Percentiles rank a stretch among this genome's conserved stretches.
phyloP scores from a whole-genome alignment of 2,888 invertebrate species.

The Plebejus argus region DNA sequence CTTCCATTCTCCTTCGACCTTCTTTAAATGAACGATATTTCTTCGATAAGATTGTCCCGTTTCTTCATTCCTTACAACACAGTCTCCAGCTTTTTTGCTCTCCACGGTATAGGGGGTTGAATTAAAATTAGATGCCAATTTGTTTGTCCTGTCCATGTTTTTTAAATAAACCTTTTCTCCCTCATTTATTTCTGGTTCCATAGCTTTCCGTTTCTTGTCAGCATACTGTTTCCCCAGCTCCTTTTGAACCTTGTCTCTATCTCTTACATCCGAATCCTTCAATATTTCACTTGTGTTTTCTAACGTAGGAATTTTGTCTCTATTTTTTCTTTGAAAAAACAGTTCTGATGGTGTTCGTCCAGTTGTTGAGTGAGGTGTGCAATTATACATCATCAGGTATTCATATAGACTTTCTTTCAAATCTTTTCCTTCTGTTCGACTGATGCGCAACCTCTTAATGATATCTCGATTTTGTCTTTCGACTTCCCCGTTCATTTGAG shows the following conservation, averaged over 20 bases:
- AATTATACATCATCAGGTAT: conserved; percentile 38
- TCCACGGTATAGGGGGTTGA: conserved; percentile 30
- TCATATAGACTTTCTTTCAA: conserved; percentile 31
- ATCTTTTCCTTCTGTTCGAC: conserved; percentile 38
- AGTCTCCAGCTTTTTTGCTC: conserved; percentile 22
- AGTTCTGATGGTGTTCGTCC: no score
- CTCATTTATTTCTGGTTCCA: neutral
- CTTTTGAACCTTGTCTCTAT: conserved; percentile 39
- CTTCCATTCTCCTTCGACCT: conserved; percentile 39
- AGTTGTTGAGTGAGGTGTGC: conserved; percentile 35
- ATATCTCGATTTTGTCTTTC: conserved; percentile 48
- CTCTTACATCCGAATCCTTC: conserved; percentile 34
- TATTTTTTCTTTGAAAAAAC: no score
- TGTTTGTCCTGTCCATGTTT: conserved; percentile 37
- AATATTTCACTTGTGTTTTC: no score
- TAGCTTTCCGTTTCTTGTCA: conserved; percentile 39
- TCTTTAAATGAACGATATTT: conserved; percentile 38
- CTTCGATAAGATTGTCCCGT: conserved; percentile 32
- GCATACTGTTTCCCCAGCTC: conserved; percentile 39
- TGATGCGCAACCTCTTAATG: conserved; percentile 44
- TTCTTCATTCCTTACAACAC: conserved; percentile 31
- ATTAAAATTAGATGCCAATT: conserved; percentile 36
- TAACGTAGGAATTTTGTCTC: no score
- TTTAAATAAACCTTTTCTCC: conserved; percentile 40
- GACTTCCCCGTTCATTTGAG: conserved; percentile 47